A percentile compares a stretch with the other conserved stretches of the same genome.
Evolutionary conservation across 2,797 vertebrate species (phyloP).

Genomic region (Macroramphosus scolopax): DNA sequence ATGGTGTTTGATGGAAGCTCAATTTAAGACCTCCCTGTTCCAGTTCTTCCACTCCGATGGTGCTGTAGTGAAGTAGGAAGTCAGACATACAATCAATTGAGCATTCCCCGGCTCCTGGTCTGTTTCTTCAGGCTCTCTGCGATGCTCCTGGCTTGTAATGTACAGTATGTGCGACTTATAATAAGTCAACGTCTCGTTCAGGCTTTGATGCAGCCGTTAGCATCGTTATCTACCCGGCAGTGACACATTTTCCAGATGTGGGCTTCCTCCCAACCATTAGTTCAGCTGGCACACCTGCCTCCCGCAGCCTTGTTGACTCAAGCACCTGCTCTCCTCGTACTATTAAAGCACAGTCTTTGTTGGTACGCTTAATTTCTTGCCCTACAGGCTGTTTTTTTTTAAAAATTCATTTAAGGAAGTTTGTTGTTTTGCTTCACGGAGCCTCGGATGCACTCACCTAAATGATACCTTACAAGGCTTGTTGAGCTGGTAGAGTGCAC

Average conservation of each 20-base stretch:
- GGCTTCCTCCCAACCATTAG: constrained; percentile 1
- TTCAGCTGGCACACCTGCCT: constrained; percentile 29
- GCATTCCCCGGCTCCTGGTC: too few relatives aligned
- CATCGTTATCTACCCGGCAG: constrained; percentile 8
- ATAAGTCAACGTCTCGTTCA: constrained; percentile 12
- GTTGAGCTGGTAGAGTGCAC: background rate
- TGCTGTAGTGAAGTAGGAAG: background rate
- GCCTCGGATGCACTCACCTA: too few relatives aligned
- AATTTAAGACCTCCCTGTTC: constrained; percentile 12
- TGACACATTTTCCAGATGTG: constrained; percentile 35
- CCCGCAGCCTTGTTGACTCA: constrained; percentile 14
- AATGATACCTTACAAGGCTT: background rate
- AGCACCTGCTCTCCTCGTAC: constrained; percentile 35
- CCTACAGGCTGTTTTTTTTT: constrained; percentile 11
- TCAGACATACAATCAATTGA: constrained; percentile 1
- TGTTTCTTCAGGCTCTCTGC: too few relatives aligned
- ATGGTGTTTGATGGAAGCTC: constrained; percentile 31
- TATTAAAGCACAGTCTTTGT: constrained; percentile 3
- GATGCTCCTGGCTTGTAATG: too few relatives aligned
- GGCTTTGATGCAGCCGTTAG: constrained; percentile 1
- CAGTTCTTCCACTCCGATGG: constrained; percentile 3
- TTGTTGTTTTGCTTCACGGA: background rate
- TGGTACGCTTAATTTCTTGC: constrained; percentile 10
- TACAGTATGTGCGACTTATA: background rate
- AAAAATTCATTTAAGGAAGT: background rate